Evolutionary conservation across 1,140 invertebrate genomes (phyloP), one percentile per base, ranked within the genome.

Genomic region (Pseudomyrmex concolor): DNA sequence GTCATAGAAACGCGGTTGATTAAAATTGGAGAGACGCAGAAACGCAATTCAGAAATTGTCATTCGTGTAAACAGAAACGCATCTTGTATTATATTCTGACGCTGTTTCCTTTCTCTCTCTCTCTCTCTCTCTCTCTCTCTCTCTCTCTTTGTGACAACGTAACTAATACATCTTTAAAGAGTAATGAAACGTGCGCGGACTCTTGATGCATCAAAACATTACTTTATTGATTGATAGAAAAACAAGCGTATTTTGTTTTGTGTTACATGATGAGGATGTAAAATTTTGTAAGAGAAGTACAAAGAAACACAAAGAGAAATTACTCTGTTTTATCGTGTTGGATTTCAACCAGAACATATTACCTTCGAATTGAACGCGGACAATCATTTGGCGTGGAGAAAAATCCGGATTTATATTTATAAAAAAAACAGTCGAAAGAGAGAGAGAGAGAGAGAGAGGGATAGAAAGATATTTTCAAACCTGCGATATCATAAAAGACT

Each of bases 401-500:
- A 34, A 34, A 7, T 34, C 34, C 34, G 34, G 34, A 34, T 34
- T 34, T 34, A 34, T 34, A 34, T 34, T 34, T 34, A 34, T 7
- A 34, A 34, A 34, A 34, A 34, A 76, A 54, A 25, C 19, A 13
- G 8, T 10, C 5, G 17, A 55, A 19, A 63, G 34, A 34, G 34
- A 34, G 34, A 34, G 34, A 34, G 34, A 34, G 34, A 25, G 25
- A 25, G 25, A 25, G 25, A 54, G 51, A 66, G 54, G 15, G 9
- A 12, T 2, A 2, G 17, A 43, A 19, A 63, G 45, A 9, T 74
- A 77, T 87, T 85, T 83, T 74, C 43, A 67, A 86, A 54, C 71
- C 55, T 55, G 12, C 34, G 15, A 63, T 57, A 45, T 48, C 19
- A 19, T 48, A 68, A 50, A 34, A 70, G 45, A 34, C 55, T 50